Conservation (phyloP, 2,888 invertebrate genomes). For the Harpalus rubripes region DNA sequence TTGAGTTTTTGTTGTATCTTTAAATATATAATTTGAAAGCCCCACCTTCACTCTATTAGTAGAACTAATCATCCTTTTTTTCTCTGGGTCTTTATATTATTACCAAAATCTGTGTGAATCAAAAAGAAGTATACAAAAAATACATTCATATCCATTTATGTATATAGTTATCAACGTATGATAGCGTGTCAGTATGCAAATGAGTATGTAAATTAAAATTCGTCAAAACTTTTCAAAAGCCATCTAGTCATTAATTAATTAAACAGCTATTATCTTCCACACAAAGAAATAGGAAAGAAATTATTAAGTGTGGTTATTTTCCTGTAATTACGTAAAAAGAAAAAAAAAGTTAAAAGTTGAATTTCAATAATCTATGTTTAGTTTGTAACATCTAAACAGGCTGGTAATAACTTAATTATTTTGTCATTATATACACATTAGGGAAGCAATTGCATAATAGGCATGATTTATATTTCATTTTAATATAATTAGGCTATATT, state of each 20-base stretch:
- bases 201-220: slow-evolving; percentile 21
- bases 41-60: no score
- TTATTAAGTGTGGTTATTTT: neutral
- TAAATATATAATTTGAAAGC: no score
- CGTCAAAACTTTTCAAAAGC: neutral
- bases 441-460: slow-evolving; percentile 28
- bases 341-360: slow-evolving; percentile 14
- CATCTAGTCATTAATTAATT: slow-evolving; percentile 31
- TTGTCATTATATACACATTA: slow-evolving; percentile 53
- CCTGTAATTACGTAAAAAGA: neutral
- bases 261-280: slow-evolving; percentile 6
- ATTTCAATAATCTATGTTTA: slow-evolving; percentile 20
- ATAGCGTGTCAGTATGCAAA: slow-evolving; percentile 12
- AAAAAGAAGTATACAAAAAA: no score
- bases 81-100: no score
- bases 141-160: neutral
- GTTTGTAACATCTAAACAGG: neutral
- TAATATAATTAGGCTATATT: slow-evolving; percentile 38
- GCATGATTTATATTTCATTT: slow-evolving; percentile 51
- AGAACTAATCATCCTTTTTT: no score
- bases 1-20: no score
- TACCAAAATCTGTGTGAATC: no score
- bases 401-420: slow-evolving; percentile 48
- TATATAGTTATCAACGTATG: neutral
- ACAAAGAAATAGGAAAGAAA: slow-evolving; percentile 4